These are phyloP conservation scores for Zaprionus ghesquierei DNA, from an alignment of 1,140 invertebrate species.

Conservation along the genomic window DNA sequence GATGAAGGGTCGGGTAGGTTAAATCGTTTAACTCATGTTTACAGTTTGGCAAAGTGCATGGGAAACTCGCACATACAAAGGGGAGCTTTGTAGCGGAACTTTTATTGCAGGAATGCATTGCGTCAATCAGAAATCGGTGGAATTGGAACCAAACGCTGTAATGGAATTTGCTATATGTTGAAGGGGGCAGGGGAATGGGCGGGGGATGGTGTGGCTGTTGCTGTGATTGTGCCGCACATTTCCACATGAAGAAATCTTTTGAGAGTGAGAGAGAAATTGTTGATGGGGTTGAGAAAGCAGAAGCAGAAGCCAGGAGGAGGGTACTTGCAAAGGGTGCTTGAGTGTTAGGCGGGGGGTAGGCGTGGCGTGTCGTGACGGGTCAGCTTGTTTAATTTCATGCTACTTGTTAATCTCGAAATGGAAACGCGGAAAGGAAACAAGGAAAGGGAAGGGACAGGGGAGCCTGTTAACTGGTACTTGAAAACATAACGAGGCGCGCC, in stretches of 20 bases:
- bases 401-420: conserved; percentile 63
- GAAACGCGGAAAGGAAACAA: conserved; percentile 4
- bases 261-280: neutral
- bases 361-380: conserved; percentile 40
- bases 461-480: conserved; percentile 60
- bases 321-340: neutral
- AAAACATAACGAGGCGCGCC: conserved; percentile 46
- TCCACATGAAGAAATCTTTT: conserved; percentile 48
- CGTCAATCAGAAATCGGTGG: conserved; percentile 22
- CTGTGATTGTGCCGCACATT: conserved; percentile 24
- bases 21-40: conserved; percentile 39
- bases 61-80: neutral
- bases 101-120: conserved; percentile 33
- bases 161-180: neutral
- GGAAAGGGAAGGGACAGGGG: neutral
- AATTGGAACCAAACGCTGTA: neutral
- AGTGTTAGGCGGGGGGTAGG: neutral
- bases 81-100: conserved; percentile 24
- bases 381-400: conserved; percentile 69
- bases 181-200: neutral
- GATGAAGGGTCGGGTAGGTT: neutral
- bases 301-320: neutral
- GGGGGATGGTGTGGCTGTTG: conserved; percentile 6
- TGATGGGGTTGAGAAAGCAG: neutral
- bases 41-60: conserved; percentile 21